Evolutionary conservation across 2,113 vertebrate species (phyloP), one percentile per base, ranked within the genome.

Genomic region (Sturnira hondurensis): DNA sequence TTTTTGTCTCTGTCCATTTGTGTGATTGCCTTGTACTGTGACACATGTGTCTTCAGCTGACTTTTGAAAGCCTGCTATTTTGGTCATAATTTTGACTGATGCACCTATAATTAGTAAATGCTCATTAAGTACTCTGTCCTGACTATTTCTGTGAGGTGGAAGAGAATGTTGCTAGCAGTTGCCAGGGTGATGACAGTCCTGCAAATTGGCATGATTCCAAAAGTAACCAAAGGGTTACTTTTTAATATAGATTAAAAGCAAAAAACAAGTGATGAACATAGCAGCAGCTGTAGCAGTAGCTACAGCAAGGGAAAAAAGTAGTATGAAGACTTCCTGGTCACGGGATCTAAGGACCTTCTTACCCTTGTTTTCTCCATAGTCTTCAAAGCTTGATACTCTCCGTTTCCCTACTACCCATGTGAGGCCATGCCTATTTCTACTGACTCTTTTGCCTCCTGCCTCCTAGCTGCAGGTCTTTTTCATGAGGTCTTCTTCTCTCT

Each of bases 91-190:
- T 97, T 84, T 97, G 86, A 96, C 83, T 28, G 78, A 91, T 92
- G 70, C 43, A 16, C n/a, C 86, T 96, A 80, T 97, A 94, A 92
- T 95, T 97, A 97, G 92, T 68, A 94, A 96, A 87, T 97, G 56
- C 26, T 95, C 93, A 93, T 97, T 97, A 97, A 93, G 38, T 88
- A 68, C 92, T 80, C 73, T 78, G 83, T 89, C 92, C 84, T 43
- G 38, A 94, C 93, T 87, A 70, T 96, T 93, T 94, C 77, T 94
- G 71, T 82, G 76, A 84, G 61, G 56, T 94, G 89, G 85, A 14
- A 94, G 96, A 95, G 93, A 93, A 84, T 91, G 89, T 89, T 92
- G 73, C 94, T 94, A 96, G 83, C 86, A 97, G 96, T 94, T 97
- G 74, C 83, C 83, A 89, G 92, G 50, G 56, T 83, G 80, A 86